Evolutionary conservation across 1,140 invertebrate species (phyloP), one percentile per base, ranked within the genome.

Genomic region (Apis dorsata): DNA sequence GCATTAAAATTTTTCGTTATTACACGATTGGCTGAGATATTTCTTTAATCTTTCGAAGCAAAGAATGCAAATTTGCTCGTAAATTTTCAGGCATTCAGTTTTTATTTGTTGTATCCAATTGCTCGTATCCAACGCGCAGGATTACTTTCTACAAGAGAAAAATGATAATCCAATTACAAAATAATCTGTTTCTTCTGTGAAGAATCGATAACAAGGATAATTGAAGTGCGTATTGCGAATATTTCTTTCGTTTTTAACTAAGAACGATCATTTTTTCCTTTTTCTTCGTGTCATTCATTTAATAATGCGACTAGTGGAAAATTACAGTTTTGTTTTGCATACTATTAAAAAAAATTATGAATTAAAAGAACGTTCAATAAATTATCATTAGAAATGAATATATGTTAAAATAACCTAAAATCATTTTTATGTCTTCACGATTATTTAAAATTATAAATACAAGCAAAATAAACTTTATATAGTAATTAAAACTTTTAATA

Each of bases 131-230:
- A 21, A 9, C 34, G 51, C 12, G 53, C n/a, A n/a, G 51, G 51
- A 80, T 73, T 80, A 80, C 70, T 80, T 80, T 57, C 57, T 74
- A 34, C 53, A 15, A 8, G 8, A 24, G 4, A 57, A 44, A 53
- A 49, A 15, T 28, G 71, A 2, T 28, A 81, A 74, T 74, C 17
- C 28, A 74, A 74, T 81, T 81, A 74, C 55, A 55, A 74, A 74
- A 74, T 62, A 74, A 81, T 74, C 79, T 81, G 28, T 74, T 57
- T 34, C 17, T 13, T n/a, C 2, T 34, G 17, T 4, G 11, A 8
- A 55, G 7, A 63, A 28, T 24, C 69, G 1, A 49, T 71, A 24
- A 13, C 60, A 63, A 49, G 21, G 13, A 73, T 28, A 15, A 7
- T 15, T 66, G 28, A 34, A 62, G 24, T 19, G 24, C 44, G 19